Evolutionary conservation across 2,797 vertebrate species (phyloP).

Genomic region (Phyllotis vaccarum): DNA sequence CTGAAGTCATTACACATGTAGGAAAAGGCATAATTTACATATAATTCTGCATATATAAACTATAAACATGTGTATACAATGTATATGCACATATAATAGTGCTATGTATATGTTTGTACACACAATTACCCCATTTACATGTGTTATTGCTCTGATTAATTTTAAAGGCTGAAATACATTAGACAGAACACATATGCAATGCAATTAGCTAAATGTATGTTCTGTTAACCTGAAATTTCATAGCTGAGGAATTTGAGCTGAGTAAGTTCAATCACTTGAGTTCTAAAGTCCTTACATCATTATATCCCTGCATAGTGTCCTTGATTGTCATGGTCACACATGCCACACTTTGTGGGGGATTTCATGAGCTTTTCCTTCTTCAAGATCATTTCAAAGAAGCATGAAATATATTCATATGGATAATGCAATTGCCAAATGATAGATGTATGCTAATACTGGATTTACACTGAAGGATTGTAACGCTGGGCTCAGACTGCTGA

Average conservation of each 20-base stretch:
- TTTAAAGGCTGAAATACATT: conserved; percentile 16
- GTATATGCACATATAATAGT: conserved; percentile 75
- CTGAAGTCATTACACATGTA: conserved; percentile 60
- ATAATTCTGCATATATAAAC: conserved; percentile 72
- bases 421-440: not conserved
- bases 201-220: conserved; percentile 34
- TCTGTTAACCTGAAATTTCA: conserved; percentile 25
- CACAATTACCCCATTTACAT: not conserved
- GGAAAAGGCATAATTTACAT: conserved; percentile 66
- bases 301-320: conserved; percentile 48
- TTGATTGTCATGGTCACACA: not conserved
- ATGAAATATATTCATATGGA: not conserved
- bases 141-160: conserved; percentile 72
- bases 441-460: not conserved
- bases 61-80: conserved; percentile 75
- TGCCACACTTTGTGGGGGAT: not conserved
- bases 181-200: not conserved
- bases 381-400: not conserved
- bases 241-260: conserved; percentile 10
- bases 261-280: not conserved
- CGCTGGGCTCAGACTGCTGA: not conserved
- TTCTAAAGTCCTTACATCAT: not conserved
- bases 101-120: conserved; percentile 1
- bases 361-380: not conserved
- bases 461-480: conserved; percentile 4